These are phyloP conservation scores for Ophioninae sp. DNA, from an alignment of 2,888 invertebrate genomes.

Conservation along the genomic window DNA sequence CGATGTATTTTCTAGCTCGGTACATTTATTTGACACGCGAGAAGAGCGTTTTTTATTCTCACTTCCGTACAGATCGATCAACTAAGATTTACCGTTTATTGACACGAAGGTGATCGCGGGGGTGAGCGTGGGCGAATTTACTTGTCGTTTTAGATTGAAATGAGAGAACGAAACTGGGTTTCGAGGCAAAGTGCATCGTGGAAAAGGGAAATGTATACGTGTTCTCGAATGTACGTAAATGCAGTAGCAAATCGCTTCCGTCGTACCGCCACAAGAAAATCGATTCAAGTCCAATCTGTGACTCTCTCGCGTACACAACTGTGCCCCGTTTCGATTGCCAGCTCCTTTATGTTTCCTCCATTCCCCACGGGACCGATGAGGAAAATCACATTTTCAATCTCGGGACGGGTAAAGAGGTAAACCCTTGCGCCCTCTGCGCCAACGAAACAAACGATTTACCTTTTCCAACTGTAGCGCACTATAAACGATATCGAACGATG, in stretches of 20 bases:
- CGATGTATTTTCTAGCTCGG: not conserved
- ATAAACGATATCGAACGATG: not conserved
- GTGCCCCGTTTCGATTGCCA: slow-evolving; percentile 20
- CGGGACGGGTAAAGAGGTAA: slow-evolving; percentile 36
- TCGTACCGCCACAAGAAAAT: slow-evolving; percentile 52
- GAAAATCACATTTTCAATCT: slow-evolving; percentile 73
- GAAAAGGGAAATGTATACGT: slow-evolving; percentile 22
- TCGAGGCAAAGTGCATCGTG: slow-evolving; percentile 5
- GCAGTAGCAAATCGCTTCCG: slow-evolving; percentile 47
- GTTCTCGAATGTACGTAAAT: slow-evolving; percentile 35
- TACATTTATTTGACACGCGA: not conserved
- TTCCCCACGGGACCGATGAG: slow-evolving; percentile 61
- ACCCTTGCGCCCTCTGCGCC: not conserved
- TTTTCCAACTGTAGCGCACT: not conserved
- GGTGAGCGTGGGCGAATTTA: slow-evolving; percentile 5
- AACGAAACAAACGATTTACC: slow-evolving; percentile 18
- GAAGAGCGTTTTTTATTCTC: slow-evolving; percentile 18
- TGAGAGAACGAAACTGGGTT: slow-evolving; percentile 31
- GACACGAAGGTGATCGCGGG: slow-evolving; percentile 14
- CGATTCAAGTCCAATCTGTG: slow-evolving; percentile 60
- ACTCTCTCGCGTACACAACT: slow-evolving; percentile 36
- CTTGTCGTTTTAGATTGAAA: slow-evolving; percentile 38
- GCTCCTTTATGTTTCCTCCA: slow-evolving; percentile 24
- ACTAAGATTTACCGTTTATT: slow-evolving; percentile 9
- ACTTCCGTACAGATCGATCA: slow-evolving; percentile 35